phyloP scores from a whole-genome alignment of 2,888 invertebrate genomes.

The Drosophila vallismaia region DNA sequence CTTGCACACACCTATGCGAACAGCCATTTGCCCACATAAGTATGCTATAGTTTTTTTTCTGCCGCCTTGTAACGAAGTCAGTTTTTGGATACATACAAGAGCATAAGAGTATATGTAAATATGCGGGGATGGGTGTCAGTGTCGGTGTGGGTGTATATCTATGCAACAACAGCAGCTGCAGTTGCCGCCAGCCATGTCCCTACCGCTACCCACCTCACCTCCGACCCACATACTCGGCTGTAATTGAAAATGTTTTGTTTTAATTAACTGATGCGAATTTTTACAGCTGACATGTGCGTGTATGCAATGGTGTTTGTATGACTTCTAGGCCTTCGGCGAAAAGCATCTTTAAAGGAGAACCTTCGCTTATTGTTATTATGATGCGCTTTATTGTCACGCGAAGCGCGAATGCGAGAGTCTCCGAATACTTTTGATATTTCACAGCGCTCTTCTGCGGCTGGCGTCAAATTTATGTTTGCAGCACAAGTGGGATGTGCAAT shows the following conservation, averaged over 20 bases:
- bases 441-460: conserved; percentile 35
- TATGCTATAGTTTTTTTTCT: conserved; percentile 53
- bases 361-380: conserved; percentile 58
- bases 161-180: conserved; percentile 39
- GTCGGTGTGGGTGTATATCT: conserved; percentile 19
- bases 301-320: conserved; percentile 8
- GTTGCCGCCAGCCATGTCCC: conserved; percentile 27
- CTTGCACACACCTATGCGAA: conserved; percentile 51
- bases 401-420: conserved; percentile 27
- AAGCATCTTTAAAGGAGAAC: conserved; percentile 30
- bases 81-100: conserved; percentile 26
- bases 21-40: conserved; percentile 59
- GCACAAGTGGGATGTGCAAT: conserved; percentile 68
- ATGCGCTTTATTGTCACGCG: conserved; percentile 74
- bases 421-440: conserved; percentile 53
- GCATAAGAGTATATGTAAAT: neutral
- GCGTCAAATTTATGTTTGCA: conserved; percentile 75
- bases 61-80: conserved; percentile 31
- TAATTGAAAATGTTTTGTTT: conserved; percentile 82
- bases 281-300: conserved; percentile 50
- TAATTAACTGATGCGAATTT: conserved; percentile 75
- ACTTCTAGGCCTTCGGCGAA: conserved; percentile 39
- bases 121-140: conserved; percentile 4
- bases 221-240: conserved; percentile 7
- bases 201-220: neutral